Base-by-base conservation (phyloP, 1,140 invertebrate genomes). In the Maniola jurtina region DNA sequence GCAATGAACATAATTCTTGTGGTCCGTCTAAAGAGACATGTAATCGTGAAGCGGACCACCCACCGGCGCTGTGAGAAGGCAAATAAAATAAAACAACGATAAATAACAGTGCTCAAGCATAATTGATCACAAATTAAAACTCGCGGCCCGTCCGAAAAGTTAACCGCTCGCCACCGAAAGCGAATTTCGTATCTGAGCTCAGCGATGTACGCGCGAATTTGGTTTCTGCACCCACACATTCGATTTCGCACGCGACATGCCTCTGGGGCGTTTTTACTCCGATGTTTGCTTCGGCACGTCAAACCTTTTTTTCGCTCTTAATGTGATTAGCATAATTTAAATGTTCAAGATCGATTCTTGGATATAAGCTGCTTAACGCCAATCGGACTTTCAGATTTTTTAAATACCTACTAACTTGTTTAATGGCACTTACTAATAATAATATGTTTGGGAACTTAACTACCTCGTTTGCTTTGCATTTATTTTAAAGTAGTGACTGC, bases 51-150 rank as follows among this genome's bases (percentile, higher is more conserved):
- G 76, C 79, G 75, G 87, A 89, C 86, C 88, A 89, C 88, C 88
- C 88, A 90, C 80, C 70, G 77, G 66, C 76, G 77, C 74, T 80
- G 76, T 74, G 82, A 84, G 86, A 80, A 83, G 83, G 79, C 78
- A 88, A 89, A 89, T 85, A 84, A 88, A 88, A 89, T 88, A 89
- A 90, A 90, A 89, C 81, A 82, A 81, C 83, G 75, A 90, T 90
- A 90, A 89, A 90, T 89, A 89, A 89, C 84, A 85, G 84, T 79
- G 84, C 81, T 80, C 83, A 81, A 83, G 86, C 86, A 90, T 90
- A 90, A 90, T 90, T 90, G 88, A 90, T 90, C 84, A 90, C 88
- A 90, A 90, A 90, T 90, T 90, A 90, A 90, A 89, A 90, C 77
- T 83, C 77, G 84, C 67, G 67, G 72, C 84, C 80, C 83, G 84